Evolutionary conservation across 2,888 invertebrate genomes (phyloP), one percentile per base, ranked within the genome.

Genomic region (Clanis bilineata): DNA sequence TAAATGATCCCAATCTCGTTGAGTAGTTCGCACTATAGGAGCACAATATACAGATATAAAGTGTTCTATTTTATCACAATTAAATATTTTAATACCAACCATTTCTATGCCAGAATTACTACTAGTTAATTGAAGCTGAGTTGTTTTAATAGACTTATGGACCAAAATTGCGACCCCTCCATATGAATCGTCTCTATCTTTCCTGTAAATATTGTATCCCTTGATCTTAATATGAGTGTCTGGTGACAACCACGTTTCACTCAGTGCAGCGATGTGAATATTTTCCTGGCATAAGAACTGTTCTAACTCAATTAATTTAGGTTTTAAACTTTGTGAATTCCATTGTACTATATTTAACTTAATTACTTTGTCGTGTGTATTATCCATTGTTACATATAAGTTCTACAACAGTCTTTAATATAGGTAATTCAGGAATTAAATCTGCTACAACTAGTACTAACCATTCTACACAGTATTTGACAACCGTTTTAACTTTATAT

Each of bases 91-190:
- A 10, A 62, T 10, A 36, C 25, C n/a, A 22, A 62, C 1, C 10
- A 56, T 10, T 41, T 62, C 56, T 23, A 58, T 58, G 1, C 23
- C 47, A 0, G 18, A 0, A 43, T 58, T 47, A 5, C 3, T 15
- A 32, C 9, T 12, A 15, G 4, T 6, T 21, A 15, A 2, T 39
- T 51, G 25, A n/a, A 55, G 10, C 25, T 60, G 61, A 6, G n/a
- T n/a, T n/a, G n/a, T n/a, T n/a, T n/a, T n/a, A n/a, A 72, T 57
- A 0, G 72, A 70, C 36, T 62, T 67, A 45, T 76, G 74, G 0
- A 56, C 56, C 0, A 76, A 23, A 7, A 74, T 61, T 0, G 67
- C 68, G 1, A 74, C 69, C 0, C 74, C 74, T 0, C 72, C 74
- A 60, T 71, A 73, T 0, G 51, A 54, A 28, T 73, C 71, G 0